Evolutionary conservation across 2,797 vertebrate genomes (phyloP).

Genomic region (Menidia menidia): DNA sequence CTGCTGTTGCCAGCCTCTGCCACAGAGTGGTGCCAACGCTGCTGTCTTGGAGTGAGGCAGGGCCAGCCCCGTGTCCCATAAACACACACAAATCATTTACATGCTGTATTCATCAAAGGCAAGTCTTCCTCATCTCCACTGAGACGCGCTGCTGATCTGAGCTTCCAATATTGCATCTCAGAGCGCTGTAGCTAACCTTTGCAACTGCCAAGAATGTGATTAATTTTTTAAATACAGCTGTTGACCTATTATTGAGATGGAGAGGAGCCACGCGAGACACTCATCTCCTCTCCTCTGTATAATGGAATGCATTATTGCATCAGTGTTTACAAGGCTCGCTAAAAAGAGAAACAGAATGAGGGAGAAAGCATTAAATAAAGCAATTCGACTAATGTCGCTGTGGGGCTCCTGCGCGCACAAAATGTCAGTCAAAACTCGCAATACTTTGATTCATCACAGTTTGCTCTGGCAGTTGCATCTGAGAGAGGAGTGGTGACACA

Average conservation of each 20-base stretch:
- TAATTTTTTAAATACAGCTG: slow-evolving; percentile 90
- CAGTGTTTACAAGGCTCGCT: slow-evolving; percentile 86
- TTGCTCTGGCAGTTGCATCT: slow-evolving; percentile 71
- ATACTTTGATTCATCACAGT: slow-evolving; percentile 77
- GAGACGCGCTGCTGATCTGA: slow-evolving; percentile 82
- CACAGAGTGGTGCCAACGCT: slow-evolving; percentile 70
- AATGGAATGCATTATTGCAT: slow-evolving; percentile 86
- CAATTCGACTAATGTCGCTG: slow-evolving; percentile 79
- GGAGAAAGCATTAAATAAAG: slow-evolving; percentile 81
- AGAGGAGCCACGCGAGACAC: slow-evolving; percentile 80
- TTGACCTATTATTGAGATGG: slow-evolving; percentile 89
- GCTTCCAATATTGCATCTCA: slow-evolving; percentile 81
- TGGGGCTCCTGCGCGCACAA: slow-evolving; percentile 69
- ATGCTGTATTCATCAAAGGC: slow-evolving; percentile 88
- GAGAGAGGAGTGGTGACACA: slow-evolving; percentile 77
- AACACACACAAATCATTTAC: slow-evolving; percentile 89
- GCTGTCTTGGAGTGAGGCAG: slow-evolving; percentile 72
- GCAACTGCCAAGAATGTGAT: slow-evolving; percentile 87
- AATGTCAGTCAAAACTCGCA: slow-evolving; percentile 79
- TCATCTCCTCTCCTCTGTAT: slow-evolving; percentile 74
- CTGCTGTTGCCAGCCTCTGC: slow-evolving; percentile 70
- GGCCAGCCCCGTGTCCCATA: slow-evolving; percentile 82
- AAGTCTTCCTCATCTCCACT: slow-evolving; percentile 79
- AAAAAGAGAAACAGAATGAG: slow-evolving; percentile 82
- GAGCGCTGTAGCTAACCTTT: slow-evolving; percentile 82